phyloP scores from a whole-genome alignment of 2,888 invertebrate species.

The Nephrotoma guestfalica region DNA sequence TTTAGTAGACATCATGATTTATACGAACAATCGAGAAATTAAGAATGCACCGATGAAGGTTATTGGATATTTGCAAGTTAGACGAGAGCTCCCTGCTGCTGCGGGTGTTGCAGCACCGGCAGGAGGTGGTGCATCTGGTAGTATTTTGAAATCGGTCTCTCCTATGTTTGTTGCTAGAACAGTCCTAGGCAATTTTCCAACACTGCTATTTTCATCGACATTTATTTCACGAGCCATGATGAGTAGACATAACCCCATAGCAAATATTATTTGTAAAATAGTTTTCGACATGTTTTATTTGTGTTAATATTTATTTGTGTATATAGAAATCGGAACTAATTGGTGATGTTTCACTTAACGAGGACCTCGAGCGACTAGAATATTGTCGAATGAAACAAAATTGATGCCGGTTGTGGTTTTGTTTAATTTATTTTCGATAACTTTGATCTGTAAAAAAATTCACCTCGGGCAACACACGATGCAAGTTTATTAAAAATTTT shows the following conservation, averaged over 20 bases:
- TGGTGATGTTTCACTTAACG: not conserved
- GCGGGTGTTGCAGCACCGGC: not conserved
- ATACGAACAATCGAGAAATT: not conserved
- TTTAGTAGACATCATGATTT: not conserved
- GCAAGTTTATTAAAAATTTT: no score
- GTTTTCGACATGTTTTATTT: not conserved
- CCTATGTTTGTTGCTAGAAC: not conserved
- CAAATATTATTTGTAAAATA: not conserved
- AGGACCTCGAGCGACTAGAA: not conserved
- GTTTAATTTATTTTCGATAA: not conserved
- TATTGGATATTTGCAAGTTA: not conserved
- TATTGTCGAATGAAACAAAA: not conserved
- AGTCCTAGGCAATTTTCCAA: not conserved
- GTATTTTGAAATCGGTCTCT: not conserved
- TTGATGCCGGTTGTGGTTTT: not conserved
- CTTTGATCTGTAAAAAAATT: not conserved
- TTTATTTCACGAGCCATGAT: not conserved
- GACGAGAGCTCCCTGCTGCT: not conserved
- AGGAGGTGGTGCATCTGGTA: no score
- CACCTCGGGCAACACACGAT: not conserved
- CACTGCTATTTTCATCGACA: not conserved
- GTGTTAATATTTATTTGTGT: not conserved
- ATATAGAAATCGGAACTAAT: not conserved
- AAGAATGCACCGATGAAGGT: not conserved
- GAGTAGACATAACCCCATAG: not conserved